phyloP scores from a whole-genome alignment of 2,888 invertebrate species.

The Sinohyriopsis cumingii region DNA sequence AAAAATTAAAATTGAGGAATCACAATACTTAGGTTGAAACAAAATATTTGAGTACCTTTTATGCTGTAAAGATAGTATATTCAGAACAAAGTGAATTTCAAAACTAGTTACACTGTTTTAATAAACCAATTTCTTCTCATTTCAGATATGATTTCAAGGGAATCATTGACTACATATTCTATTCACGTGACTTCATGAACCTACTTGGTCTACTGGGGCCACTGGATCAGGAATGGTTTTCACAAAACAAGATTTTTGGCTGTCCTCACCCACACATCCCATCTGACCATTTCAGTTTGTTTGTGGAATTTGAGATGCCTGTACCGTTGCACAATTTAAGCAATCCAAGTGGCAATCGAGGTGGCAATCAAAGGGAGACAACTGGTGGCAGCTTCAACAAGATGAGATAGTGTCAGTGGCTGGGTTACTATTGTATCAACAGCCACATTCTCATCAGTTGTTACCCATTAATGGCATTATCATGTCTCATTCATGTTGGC shows the following conservation, averaged over 20 bases:
- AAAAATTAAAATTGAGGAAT: neutral
- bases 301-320: conserved; percentile 70
- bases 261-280: conserved; percentile 98
- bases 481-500: too few species aligned
- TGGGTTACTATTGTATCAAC: too few species aligned
- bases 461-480: too few species aligned
- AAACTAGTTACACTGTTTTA: too few species aligned
- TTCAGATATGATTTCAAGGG: conserved; percentile 98
- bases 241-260: conserved; percentile 96
- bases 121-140: conserved; percentile 42
- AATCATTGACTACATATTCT: conserved; percentile 99
- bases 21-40: neutral
- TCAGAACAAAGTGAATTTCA: too few species aligned
- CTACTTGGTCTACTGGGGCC: conserved; percentile 96
- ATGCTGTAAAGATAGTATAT: too few species aligned
- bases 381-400: too few species aligned
- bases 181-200: conserved; percentile 95
- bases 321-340: conserved; percentile 17
- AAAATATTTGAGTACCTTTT: neutral
- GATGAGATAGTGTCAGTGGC: too few species aligned
- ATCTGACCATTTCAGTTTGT: conserved; percentile 76
- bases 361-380: too few species aligned
- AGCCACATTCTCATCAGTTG: too few species aligned
- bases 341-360: too few species aligned
- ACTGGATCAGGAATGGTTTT: conserved; percentile 83